Evolutionary conservation across 2,888 invertebrate species (phyloP).

Genomic region (Sceliomorpha sp.): DNA sequence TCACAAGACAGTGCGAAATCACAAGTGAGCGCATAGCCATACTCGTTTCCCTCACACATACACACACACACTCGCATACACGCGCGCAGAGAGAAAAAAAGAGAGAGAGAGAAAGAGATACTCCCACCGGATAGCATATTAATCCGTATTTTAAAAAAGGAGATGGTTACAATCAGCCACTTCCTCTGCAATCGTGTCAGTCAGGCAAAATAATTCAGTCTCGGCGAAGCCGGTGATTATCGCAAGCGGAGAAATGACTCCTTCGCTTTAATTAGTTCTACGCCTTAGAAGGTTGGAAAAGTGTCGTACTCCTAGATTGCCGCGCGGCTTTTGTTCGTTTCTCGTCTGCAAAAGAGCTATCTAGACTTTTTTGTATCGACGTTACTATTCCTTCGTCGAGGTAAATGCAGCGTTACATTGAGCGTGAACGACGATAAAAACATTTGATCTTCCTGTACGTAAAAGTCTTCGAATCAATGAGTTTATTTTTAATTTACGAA

Average conservation of each 20-base stretch:
- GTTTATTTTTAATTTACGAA: no score
- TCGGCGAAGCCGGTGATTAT: constrained; percentile 21
- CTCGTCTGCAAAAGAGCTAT: neutral
- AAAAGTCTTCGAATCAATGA: no score
- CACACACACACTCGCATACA: constrained; percentile 25
- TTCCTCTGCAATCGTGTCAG: constrained; percentile 52
- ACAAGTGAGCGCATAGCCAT: constrained; percentile 53
- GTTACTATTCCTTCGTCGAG: no score
- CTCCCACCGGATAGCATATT: constrained; percentile 58
- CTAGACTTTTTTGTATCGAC: neutral
- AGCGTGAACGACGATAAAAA: no score
- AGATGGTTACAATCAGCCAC: constrained; percentile 35
- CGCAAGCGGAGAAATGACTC: constrained; percentile 21
- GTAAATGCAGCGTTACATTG: no score
- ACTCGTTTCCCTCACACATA: constrained; percentile 12
- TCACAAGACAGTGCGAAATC: constrained; percentile 51
- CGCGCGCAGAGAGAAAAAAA: no score
- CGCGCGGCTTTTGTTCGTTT: constrained; percentile 26
- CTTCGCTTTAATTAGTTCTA: constrained; percentile 35
- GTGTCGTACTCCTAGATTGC: constrained; percentile 28
- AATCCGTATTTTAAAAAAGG: constrained; percentile 51
- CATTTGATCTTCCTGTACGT: no score
- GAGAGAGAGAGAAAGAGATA: no score
- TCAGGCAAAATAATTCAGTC: constrained; percentile 22
- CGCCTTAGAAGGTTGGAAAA: constrained; percentile 26